Evolutionary conservation across 2,888 invertebrate species (phyloP).

Genomic region (Apamea monoglypha): DNA sequence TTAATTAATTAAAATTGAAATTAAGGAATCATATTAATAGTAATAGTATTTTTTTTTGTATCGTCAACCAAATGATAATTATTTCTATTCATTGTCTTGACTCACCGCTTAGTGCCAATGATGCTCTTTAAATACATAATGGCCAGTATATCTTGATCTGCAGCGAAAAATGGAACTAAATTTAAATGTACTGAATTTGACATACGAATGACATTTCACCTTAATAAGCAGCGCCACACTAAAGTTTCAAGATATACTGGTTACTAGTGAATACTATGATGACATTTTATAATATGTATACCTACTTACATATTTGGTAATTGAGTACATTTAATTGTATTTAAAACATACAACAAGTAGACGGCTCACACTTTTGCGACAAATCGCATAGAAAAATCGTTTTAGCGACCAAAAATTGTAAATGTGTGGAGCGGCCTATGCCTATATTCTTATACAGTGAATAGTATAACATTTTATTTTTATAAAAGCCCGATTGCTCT

Average conservation of each 20-base stretch:
- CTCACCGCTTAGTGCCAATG: conserved; percentile 1
- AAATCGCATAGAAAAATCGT: conserved; percentile 29
- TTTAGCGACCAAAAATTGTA: conserved; percentile 26
- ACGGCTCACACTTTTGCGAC: conserved; percentile 44
- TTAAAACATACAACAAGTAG: conserved; percentile 55
- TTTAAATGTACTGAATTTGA: conserved; percentile 4
- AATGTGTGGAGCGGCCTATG: conserved; percentile 54
- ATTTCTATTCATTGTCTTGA: conserved; percentile 22
- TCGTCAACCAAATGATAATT: neutral
- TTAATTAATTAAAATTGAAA: too few species aligned
- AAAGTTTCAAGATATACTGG: conserved; percentile 14
- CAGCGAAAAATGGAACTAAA: neutral
- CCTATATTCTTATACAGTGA: conserved; percentile 58
- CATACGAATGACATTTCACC: neutral
- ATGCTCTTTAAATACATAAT: neutral
- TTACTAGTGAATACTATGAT: conserved; percentile 10
- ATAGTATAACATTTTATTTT: conserved; percentile 57
- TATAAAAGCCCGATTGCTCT: conserved; percentile 42
- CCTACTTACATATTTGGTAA: conserved; percentile 60
- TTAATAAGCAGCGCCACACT: neutral
- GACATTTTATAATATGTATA: conserved; percentile 29
- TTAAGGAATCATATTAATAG: too few species aligned
- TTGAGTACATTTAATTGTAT: conserved; percentile 63
- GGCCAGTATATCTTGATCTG: neutral
- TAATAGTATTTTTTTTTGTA: too few species aligned